Evolutionary conservation across 2,888 invertebrate species (phyloP).

Genomic region (Eupithecia dodoneata): DNA sequence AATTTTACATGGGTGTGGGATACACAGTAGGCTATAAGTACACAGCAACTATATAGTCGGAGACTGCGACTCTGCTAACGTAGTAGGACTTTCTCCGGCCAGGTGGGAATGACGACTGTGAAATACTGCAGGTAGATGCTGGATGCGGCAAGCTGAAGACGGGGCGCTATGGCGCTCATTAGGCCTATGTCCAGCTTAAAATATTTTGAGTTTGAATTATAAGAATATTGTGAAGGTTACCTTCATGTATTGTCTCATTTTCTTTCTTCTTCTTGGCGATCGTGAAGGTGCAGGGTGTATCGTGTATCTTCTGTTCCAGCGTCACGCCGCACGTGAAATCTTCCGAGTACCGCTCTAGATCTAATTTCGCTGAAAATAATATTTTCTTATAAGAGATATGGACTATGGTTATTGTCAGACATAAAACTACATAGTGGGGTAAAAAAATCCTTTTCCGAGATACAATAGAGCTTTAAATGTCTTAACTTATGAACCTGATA

Average conservation of each 20-base stretch:
- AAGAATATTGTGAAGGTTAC: conserved; percentile 6
- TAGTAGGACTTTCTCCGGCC: too few relatives aligned
- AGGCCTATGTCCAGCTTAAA: too few relatives aligned
- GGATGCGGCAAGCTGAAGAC: too few relatives aligned
- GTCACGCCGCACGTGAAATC: conserved; percentile 86
- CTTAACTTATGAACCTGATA: too few relatives aligned
- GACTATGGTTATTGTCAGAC: neutral
- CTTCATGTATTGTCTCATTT: conserved; percentile 73
- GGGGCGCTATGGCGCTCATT: too few relatives aligned
- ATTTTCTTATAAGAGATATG: neutral
- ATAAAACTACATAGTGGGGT: neutral
- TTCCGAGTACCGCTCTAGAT: conserved; percentile 77
- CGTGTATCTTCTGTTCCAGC: conserved; percentile 87
- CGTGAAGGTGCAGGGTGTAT: conserved; percentile 87
- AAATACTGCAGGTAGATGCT: too few relatives aligned
- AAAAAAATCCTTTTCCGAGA: neutral
- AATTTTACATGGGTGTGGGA: neutral
- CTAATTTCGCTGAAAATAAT: conserved; percentile 63
- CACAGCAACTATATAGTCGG: too few relatives aligned
- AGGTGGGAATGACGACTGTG: too few relatives aligned
- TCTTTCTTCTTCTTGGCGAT: conserved; percentile 83
- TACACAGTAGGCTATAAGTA: neutral
- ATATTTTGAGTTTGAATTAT: neutral
- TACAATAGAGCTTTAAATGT: neutral
- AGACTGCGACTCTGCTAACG: too few relatives aligned